A percentile compares a stretch with the other conserved stretches of the same genome.
These are phyloP conservation scores for Rhaphigaster nebulosa DNA, from an alignment of 2,888 invertebrate genomes.

Conservation along the genomic window DNA sequence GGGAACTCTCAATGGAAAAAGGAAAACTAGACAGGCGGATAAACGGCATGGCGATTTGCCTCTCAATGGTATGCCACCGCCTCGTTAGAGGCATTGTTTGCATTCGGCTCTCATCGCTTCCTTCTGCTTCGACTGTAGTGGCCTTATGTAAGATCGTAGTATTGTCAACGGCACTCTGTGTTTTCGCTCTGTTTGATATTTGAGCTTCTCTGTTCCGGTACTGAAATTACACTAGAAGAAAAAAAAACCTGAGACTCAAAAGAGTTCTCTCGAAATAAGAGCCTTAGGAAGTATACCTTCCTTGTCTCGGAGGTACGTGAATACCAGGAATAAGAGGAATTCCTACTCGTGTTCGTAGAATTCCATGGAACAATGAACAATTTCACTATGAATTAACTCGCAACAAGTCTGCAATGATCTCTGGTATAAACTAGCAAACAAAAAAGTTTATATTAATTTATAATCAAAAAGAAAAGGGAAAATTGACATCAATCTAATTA, in stretches of 20 bases:
- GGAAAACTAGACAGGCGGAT: not conserved
- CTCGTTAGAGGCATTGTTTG: not conserved
- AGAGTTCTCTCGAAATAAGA: not conserved
- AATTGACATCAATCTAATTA: too few species aligned
- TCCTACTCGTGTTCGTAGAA: too few species aligned
- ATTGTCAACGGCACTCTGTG: not conserved
- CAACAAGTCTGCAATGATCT: too few species aligned
- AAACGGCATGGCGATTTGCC: not conserved
- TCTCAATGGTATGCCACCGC: not conserved
- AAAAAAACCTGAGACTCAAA: not conserved
- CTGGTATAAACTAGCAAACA: too few species aligned
- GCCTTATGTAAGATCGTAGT: not conserved
- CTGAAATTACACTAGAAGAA: not conserved
- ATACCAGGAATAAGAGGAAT: not conserved
- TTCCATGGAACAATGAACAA: too few species aligned
- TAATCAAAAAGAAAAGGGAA: too few species aligned
- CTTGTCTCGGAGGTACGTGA: not conserved
- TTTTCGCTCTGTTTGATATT: constrained; percentile 11
- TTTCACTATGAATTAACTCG: too few species aligned
- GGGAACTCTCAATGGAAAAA: not conserved
- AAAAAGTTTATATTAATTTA: too few species aligned
- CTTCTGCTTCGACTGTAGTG: not conserved
- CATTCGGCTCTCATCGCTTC: not conserved
- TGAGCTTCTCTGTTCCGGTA: not conserved
- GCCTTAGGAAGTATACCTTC: not conserved